A percentile compares a stretch with the other conserved stretches of the same genome.
These are phyloP conservation scores for Lophochroa leadbeateri DNA, from an alignment of 2,113 vertebrate genomes.

Conservation along the genomic window DNA sequence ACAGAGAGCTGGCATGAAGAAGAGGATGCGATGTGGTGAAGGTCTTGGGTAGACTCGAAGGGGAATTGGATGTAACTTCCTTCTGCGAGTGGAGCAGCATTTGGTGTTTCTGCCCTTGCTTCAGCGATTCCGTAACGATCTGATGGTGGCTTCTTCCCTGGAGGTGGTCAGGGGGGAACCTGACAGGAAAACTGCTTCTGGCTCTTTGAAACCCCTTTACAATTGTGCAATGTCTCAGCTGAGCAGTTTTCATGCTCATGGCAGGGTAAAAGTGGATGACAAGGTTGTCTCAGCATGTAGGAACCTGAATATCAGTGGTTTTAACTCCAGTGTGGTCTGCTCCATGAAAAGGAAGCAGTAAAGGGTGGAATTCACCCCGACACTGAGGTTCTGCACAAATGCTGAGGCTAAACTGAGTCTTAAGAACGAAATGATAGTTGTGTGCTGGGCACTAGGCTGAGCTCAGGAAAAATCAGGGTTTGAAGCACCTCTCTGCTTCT, in stretches of 20 bases:
- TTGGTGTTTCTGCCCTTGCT: background rate
- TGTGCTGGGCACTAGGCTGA: background rate
- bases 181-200: background rate
- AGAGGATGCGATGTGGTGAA: background rate
- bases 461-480: background rate
- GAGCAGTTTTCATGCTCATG: fast-evolving
- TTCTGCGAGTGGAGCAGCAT: background rate
- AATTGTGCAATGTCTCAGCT: too few species aligned
- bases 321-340: background rate
- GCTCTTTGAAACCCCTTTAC: background rate
- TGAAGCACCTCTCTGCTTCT: background rate
- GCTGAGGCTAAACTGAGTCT: background rate
- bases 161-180: background rate
- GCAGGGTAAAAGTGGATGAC: background rate
- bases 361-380: background rate
- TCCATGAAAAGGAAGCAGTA: background rate
- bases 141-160: background rate
- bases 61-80: background rate
- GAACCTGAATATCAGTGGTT: background rate
- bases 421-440: background rate
- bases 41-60: background rate
- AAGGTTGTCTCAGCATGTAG: background rate
- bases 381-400: background rate
- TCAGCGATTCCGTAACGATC: background rate
- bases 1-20: background rate